Percentiles rank a stretch among this genome's conserved stretches.
phyloP scores from a whole-genome alignment of 2,113 vertebrate genomes.

The Gobius niger region DNA sequence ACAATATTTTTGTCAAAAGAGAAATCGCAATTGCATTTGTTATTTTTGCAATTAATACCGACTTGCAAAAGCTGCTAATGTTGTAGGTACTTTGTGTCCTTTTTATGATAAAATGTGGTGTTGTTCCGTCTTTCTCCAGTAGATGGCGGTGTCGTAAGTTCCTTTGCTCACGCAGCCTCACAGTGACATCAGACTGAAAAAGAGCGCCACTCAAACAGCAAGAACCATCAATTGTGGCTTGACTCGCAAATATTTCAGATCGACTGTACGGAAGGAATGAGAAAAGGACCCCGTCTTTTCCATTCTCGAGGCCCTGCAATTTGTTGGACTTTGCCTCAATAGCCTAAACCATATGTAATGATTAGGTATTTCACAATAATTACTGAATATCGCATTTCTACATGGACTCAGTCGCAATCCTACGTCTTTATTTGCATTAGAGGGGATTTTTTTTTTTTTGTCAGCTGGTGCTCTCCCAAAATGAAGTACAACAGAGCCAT shows the following conservation, averaged over 20 bases:
- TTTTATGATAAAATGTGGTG: not conserved
- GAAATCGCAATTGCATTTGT: too few species aligned
- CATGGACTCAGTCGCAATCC: too few species aligned
- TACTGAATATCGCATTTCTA: too few species aligned
- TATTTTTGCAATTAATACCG: too few species aligned
- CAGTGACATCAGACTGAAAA: conserved; percentile 52
- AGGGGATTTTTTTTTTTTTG: too few species aligned
- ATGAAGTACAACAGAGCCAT: too few species aligned
- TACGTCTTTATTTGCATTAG: too few species aligned
- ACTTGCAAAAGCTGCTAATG: too few species aligned
- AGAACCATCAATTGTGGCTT: conserved; percentile 74
- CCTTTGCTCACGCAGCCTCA: not conserved
- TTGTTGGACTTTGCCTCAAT: not conserved
- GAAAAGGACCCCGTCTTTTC: conserved; percentile 69
- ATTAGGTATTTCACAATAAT: too few species aligned
- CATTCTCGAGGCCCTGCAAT: conserved; percentile 29
- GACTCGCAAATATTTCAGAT: conserved; percentile 70
- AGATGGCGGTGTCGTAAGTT: conserved; percentile 55
- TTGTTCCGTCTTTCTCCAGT: conserved; percentile 36
- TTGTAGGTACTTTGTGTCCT: too few species aligned
- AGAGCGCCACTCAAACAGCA: conserved; percentile 44
- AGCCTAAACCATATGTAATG: not conserved
- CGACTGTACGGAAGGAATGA: conserved; percentile 77
- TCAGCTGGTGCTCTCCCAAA: too few species aligned
- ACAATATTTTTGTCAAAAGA: too few species aligned